phyloP scores from a whole-genome alignment of 2,888 invertebrate genomes.

The Nymphalis polychloros region DNA sequence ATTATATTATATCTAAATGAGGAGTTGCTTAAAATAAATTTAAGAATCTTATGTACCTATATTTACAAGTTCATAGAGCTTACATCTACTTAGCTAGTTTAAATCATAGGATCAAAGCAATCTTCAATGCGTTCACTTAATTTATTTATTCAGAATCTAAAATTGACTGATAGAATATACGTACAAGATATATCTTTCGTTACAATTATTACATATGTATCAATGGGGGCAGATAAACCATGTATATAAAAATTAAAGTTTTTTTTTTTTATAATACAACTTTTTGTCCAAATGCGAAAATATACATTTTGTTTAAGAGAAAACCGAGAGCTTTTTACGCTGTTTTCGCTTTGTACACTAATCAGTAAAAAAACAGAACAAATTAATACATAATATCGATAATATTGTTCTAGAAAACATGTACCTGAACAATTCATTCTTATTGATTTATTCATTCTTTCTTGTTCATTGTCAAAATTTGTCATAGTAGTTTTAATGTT shows the following conservation, averaged over 20 bases:
- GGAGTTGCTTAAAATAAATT: conserved; percentile 38
- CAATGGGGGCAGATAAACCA: no score
- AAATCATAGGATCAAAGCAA: background rate
- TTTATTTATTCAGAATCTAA: no score
- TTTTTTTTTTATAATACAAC: no score
- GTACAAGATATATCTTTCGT: no score
- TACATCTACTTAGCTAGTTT: conserved; percentile 15
- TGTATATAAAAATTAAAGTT: no score
- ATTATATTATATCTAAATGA: conserved; percentile 39
- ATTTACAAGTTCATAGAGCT: conserved; percentile 38
- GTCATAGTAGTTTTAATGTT: background rate
- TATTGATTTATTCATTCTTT: background rate
- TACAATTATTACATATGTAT: no score
- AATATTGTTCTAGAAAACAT: conserved; percentile 4
- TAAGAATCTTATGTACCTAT: conserved; percentile 25
- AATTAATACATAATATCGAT: background rate
- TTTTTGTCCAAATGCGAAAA: no score
- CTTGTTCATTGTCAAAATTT: conserved; percentile 1
- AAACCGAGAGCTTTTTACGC: no score
- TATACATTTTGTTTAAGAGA: no score
- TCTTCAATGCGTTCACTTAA: background rate
- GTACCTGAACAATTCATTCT: background rate
- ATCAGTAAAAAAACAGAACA: background rate
- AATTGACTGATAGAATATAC: no score
- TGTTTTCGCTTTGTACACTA: background rate